Conservation (phyloP, 2,888 invertebrate genomes). For the Polydrusus pterygomalis region DNA sequence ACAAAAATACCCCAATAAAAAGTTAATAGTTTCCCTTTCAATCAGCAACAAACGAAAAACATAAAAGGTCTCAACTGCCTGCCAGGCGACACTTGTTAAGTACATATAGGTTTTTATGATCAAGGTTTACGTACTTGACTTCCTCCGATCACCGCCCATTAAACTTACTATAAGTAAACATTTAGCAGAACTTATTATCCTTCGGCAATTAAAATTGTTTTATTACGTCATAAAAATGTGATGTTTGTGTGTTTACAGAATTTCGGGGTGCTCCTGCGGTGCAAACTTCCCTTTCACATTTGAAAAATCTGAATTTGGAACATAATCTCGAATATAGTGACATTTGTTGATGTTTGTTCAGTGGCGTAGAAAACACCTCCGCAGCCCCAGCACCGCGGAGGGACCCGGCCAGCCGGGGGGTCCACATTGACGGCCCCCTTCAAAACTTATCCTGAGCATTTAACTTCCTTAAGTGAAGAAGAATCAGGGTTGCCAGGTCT, state of each 20-base stretch:
- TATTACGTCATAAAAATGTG: slow-evolving; percentile 37
- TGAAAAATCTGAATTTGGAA: too few relatives aligned
- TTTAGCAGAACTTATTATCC: slow-evolving; percentile 49
- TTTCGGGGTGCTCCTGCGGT: slow-evolving; percentile 41
- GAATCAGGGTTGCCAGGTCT: too few relatives aligned
- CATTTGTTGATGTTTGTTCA: too few relatives aligned
- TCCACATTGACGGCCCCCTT: too few relatives aligned
- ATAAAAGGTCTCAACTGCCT: slow-evolving; percentile 61
- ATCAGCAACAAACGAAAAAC: slow-evolving; percentile 60
- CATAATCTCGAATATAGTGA: too few relatives aligned
- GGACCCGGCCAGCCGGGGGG: too few relatives aligned
- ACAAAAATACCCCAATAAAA: slow-evolving; percentile 31
- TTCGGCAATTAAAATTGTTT: slow-evolving; percentile 50
- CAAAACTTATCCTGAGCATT: too few relatives aligned
- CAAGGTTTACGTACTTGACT: slow-evolving; percentile 64
- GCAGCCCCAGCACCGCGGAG: too few relatives aligned
- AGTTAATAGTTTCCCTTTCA: slow-evolving; percentile 63
- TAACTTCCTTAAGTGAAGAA: too few relatives aligned
- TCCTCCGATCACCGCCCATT: slow-evolving; percentile 61
- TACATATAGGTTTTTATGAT: slow-evolving; percentile 62
- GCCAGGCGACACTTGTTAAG: slow-evolving; percentile 64
- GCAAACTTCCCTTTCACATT: slow-evolving; percentile 29
- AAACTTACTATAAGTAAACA: slow-evolving; percentile 46
- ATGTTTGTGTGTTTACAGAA: slow-evolving; percentile 36
- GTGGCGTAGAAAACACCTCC: too few relatives aligned